phyloP scores from a whole-genome alignment of 2,888 invertebrate genomes.

The Chesias legatella region DNA sequence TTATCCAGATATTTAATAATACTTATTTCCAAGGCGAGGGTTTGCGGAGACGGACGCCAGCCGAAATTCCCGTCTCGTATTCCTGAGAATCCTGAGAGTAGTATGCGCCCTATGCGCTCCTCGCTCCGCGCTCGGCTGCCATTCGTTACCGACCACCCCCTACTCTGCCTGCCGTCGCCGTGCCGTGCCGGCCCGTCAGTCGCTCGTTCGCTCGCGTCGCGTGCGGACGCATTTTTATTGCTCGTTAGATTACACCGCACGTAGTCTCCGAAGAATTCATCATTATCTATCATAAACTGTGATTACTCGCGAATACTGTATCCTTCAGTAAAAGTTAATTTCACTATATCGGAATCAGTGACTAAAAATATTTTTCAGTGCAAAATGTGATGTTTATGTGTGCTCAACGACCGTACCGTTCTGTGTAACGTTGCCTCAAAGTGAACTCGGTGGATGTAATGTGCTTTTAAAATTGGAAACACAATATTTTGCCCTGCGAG shows the following conservation, averaged over 20 bases:
- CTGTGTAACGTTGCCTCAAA: constrained; percentile 68
- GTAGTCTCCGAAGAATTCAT: constrained; percentile 63
- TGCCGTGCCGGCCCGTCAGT: constrained; percentile 63
- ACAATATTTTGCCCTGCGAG: constrained; percentile 39
- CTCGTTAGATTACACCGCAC: constrained; percentile 37
- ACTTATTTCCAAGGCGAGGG: constrained; percentile 45
- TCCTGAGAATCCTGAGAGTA: constrained; percentile 12
- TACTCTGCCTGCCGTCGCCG: too few relatives aligned
- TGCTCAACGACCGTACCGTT: constrained; percentile 64
- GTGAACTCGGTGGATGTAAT: constrained; percentile 71
- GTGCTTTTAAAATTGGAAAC: constrained; percentile 70
- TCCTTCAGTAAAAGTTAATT: constrained; percentile 8
- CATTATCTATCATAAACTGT: constrained; percentile 50
- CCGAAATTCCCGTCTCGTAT: constrained; percentile 32
- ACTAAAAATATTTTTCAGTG: constrained; percentile 65
- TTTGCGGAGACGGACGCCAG: constrained; percentile 41
- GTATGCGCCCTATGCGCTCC: constrained; percentile 61
- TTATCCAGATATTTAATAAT: constrained; percentile 42
- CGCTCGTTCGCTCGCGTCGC: constrained; percentile 54
- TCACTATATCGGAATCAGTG: constrained; percentile 41
- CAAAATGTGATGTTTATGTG: constrained; percentile 78
- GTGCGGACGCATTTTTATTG: constrained; percentile 36
- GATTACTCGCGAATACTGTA: constrained; percentile 51
- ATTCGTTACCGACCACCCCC: constrained; percentile 53
- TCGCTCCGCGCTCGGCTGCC: constrained; percentile 46